These are phyloP conservation scores for Galerucella nymphaeae DNA, from an alignment of 2,888 invertebrate genomes.

Conservation along the genomic window DNA sequence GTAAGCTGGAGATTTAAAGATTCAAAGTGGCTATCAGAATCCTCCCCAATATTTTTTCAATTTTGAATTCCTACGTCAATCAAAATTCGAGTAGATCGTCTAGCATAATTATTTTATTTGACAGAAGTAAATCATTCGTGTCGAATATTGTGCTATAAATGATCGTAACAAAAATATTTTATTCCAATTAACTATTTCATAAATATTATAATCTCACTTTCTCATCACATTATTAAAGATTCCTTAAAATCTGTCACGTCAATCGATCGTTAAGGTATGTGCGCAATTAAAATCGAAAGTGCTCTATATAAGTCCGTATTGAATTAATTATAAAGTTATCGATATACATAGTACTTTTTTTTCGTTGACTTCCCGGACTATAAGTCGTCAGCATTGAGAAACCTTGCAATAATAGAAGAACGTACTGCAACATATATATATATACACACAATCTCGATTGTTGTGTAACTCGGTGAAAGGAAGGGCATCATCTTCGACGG, in stretches of 20 bases:
- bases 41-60: no score
- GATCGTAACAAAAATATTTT: background rate
- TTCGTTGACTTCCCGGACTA: constrained; percentile 35
- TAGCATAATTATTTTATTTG: no score
- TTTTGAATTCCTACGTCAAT: no score
- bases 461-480: constrained; percentile 65
- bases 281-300: constrained; percentile 18
- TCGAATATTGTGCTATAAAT: no score
- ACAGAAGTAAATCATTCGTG: no score
- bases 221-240: constrained; percentile 6
- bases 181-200: background rate
- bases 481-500: constrained; percentile 65
- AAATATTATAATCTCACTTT: constrained; percentile 13
- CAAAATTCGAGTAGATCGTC: no score
- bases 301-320: constrained; percentile 15
- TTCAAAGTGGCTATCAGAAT: no score
- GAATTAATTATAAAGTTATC: constrained; percentile 19
- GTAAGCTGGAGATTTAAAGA: no score
- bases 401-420: constrained; percentile 49
- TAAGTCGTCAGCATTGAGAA: constrained; percentile 43
- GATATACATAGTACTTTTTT: background rate
- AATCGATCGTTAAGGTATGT: constrained; percentile 12
- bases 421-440: constrained; percentile 48
- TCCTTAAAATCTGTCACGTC: constrained; percentile 10
- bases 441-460: constrained; percentile 56